Evolutionary conservation across 1,140 invertebrate genomes (phyloP).

Genomic region (Neodiprion fabricii): DNA sequence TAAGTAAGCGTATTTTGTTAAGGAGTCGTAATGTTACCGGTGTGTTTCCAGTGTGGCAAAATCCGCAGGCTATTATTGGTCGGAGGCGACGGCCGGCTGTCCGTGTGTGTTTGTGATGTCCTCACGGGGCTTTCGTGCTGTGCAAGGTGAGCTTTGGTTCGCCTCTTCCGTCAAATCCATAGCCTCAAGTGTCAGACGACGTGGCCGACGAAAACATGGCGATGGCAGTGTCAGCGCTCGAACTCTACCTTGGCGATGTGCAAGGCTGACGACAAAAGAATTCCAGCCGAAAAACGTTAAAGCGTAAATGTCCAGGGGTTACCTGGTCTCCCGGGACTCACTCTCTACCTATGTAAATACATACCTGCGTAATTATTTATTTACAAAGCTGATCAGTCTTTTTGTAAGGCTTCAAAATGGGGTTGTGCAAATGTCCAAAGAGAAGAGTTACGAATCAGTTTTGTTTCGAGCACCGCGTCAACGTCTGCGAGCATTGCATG

Average conservation of each 20-base stretch:
- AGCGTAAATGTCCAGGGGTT: not conserved
- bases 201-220: constrained; percentile 28
- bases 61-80: not conserved
- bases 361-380: no score
- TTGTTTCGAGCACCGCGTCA: constrained; percentile 97
- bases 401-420: constrained; percentile 71
- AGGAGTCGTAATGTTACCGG: no score
- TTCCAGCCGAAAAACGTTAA: not conserved
- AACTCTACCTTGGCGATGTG: not conserved
- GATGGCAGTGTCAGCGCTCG: constrained; percentile 4
- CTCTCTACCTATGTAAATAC: no score
- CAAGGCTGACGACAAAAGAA: not conserved
- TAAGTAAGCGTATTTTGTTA: no score
- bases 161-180: not conserved
- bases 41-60: no score
- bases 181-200: constrained; percentile 19
- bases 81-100: not conserved
- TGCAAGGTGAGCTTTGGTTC: not conserved
- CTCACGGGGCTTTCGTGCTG: not conserved
- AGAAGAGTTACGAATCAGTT: constrained; percentile 96
- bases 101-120: not conserved
- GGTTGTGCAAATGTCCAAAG: constrained; percentile 97
- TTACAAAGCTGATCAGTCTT: constrained; percentile 2
- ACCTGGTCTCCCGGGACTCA: no score
- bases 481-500: constrained; percentile 98